phyloP scores from a whole-genome alignment of 2,888 invertebrate species.

The Himalopsyche anomala region DNA sequence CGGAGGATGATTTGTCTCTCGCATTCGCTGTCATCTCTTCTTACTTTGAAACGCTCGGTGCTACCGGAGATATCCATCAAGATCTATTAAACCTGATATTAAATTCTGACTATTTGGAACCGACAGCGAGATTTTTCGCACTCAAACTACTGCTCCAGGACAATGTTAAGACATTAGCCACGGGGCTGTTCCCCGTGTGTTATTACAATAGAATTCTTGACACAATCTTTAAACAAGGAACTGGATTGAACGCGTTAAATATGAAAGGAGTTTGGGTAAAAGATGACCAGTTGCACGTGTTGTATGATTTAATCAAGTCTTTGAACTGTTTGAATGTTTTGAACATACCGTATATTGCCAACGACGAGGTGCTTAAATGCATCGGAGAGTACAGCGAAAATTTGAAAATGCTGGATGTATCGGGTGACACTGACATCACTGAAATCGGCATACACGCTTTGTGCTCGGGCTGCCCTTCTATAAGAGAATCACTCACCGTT shows the following conservation, averaged over 20 bases:
- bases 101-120: constrained; percentile 81
- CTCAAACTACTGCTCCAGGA: constrained; percentile 81
- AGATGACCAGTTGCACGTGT: constrained; percentile 80
- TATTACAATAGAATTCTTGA: constrained; percentile 83
- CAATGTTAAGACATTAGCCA: constrained; percentile 81
- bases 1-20: constrained; percentile 77
- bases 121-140: constrained; percentile 81
- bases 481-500: constrained; percentile 77
- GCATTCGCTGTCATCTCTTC: constrained; percentile 79
- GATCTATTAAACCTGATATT: constrained; percentile 82
- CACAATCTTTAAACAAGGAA: constrained; percentile 80
- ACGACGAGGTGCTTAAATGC: constrained; percentile 81
- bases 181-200: constrained; percentile 84
- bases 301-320: constrained; percentile 79
- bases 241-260: constrained; percentile 80
- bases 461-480: constrained; percentile 75
- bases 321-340: constrained; percentile 79
- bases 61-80: constrained; percentile 83
- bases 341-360: constrained; percentile 83
- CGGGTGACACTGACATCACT: constrained; percentile 83
- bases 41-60: constrained; percentile 79
- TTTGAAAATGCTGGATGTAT: constrained; percentile 80
- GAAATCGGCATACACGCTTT: constrained; percentile 80
- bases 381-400: constrained; percentile 77
- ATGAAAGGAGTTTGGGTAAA: constrained; percentile 86